A percentile compares a stretch with the other conserved stretches of the same genome.
phyloP scores from a whole-genome alignment of 2,113 vertebrate species.

The Zosterops pallidus region DNA sequence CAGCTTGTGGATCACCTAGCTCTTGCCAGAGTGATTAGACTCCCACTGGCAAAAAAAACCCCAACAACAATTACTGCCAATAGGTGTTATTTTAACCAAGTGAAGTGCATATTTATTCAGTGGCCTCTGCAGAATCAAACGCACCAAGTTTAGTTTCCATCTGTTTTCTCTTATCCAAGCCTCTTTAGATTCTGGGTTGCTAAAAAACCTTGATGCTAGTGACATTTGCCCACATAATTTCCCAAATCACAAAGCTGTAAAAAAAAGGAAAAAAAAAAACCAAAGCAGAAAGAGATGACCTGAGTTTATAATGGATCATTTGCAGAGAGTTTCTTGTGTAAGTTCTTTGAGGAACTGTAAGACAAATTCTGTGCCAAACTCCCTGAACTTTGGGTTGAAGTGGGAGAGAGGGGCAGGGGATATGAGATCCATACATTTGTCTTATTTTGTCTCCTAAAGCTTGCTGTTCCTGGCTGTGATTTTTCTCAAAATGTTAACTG shows the following conservation, averaged over 20 bases:
- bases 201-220: not conserved
- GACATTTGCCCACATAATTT: not conserved
- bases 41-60: not conserved
- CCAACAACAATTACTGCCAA: not conserved
- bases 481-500: constrained; percentile 62
- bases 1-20: not conserved
- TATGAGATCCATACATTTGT: not conserved
- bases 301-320: not conserved
- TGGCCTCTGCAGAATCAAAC: not conserved
- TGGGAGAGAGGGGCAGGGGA: not conserved
- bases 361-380: not conserved
- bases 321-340: not conserved
- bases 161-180: not conserved
- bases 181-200: not conserved
- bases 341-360: not conserved
- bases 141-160: not conserved
- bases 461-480: not conserved
- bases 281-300: not conserved
- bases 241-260: not conserved
- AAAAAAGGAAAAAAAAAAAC: not conserved
- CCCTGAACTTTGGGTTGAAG: not conserved
- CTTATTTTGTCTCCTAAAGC: constrained; percentile 35
- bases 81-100: not conserved
- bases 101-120: not conserved
- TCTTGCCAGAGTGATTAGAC: not conserved